phyloP scores from a whole-genome alignment of 2,888 invertebrate genomes.

The Sthenelais limicola region DNA sequence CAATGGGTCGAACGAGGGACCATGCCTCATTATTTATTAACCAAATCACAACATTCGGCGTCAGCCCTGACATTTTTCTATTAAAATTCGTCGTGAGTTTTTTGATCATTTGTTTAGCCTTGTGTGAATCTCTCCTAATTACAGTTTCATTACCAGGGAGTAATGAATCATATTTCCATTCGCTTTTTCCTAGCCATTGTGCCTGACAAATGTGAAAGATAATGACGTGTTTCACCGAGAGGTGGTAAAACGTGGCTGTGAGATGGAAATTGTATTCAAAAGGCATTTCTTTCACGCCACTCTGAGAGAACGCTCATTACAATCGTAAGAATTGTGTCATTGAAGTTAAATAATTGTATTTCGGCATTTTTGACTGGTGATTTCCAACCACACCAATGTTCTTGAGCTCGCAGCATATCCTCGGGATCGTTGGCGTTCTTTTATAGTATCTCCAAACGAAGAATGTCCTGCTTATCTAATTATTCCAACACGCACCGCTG shows the following conservation, averaged over 20 bases:
- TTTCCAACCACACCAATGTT: too few species aligned
- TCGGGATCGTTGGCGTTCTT: too few species aligned
- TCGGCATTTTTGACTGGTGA: too few species aligned
- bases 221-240: slow-evolving; percentile 19
- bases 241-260: slow-evolving; percentile 14
- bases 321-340: too few species aligned
- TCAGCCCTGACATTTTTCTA: background rate
- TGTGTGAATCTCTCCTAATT: slow-evolving; percentile 32
- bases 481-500: background rate
- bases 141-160: slow-evolving; percentile 35
- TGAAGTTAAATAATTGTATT: too few species aligned
- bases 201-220: slow-evolving; percentile 36
- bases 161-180: slow-evolving; percentile 40
- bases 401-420: too few species aligned
- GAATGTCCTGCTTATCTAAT: too few species aligned
- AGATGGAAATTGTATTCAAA: slow-evolving; percentile 26
- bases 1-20: too few species aligned
- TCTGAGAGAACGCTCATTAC: too few species aligned
- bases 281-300: slow-evolving; percentile 13
- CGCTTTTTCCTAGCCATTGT: slow-evolving; percentile 23
- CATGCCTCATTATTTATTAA: background rate
- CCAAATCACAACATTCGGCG: background rate
- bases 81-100: background rate
- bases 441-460: too few species aligned
- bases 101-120: slow-evolving; percentile 34